Evolutionary conservation across 1,140 invertebrate genomes (phyloP).

Genomic region (Sinella curviseta): DNA sequence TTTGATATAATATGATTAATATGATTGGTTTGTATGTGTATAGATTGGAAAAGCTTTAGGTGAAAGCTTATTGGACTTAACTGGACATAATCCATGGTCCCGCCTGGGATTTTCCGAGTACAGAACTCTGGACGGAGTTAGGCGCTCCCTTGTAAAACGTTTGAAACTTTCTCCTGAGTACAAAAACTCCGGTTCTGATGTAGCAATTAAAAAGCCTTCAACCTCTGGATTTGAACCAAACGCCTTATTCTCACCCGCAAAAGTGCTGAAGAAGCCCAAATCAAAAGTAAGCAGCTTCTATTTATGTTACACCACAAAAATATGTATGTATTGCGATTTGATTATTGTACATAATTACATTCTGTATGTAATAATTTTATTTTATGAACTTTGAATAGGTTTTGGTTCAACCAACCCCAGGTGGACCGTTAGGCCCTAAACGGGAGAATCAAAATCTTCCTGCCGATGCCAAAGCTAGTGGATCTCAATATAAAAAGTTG

Average conservation of each 20-base stretch:
- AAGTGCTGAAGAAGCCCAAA: constrained; percentile 9
- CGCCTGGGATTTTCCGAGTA: constrained; percentile 76
- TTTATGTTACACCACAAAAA: neutral
- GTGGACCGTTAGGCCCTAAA: constrained; percentile 19
- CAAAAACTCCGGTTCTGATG: neutral
- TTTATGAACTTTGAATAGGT: neutral
- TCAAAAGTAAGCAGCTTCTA: neutral
- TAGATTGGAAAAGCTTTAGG: constrained; percentile 80
- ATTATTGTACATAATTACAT: no score
- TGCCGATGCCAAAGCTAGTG: constrained; percentile 12
- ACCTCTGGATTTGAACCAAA: neutral
- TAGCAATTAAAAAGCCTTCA: neutral
- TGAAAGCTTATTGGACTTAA: constrained; percentile 78
- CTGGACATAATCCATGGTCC: constrained; percentile 75
- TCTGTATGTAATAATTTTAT: neutral
- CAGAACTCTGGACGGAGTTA: constrained; percentile 68
- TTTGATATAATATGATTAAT: neutral
- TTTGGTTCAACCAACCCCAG: neutral
- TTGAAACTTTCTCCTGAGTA: constrained; percentile 22
- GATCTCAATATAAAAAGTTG: constrained; percentile 27
- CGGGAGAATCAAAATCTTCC: constrained; percentile 20
- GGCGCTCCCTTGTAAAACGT: constrained; percentile 64
- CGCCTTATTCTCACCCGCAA: neutral
- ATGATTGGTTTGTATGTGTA: constrained; percentile 38
- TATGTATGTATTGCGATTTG: neutral